These are phyloP conservation scores for Cryptosula pallasiana DNA, from an alignment of 2,888 invertebrate genomes.

Conservation along the genomic window DNA sequence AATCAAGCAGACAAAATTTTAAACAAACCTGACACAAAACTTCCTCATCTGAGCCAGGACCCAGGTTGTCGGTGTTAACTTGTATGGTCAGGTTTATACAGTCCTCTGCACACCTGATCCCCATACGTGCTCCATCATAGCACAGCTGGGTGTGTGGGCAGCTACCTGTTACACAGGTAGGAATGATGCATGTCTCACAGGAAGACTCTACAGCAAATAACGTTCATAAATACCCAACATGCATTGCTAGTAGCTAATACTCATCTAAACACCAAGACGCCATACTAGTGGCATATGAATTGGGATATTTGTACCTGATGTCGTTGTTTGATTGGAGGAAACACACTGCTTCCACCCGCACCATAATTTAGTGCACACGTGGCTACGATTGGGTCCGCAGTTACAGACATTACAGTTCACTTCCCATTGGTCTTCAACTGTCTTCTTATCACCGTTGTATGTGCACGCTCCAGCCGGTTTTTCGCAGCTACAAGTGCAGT, in stretches of 20 bases:
- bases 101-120: neutral
- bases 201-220: neutral
- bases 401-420: neutral
- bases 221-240: neutral
- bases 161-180: neutral
- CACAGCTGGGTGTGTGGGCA: neutral
- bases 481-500: neutral
- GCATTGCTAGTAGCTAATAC: too few species aligned
- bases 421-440: neutral
- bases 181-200: neutral
- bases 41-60: neutral
- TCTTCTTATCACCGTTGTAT: neutral
- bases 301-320: neutral
- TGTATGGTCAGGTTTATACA: neutral
- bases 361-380: neutral
- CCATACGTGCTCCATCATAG: neutral
- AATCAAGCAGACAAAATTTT: neutral
- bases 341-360: neutral
- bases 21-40: neutral
- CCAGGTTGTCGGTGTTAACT: neutral
- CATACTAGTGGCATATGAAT: too few species aligned
- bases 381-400: neutral
- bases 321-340: neutral
- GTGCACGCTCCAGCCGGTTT: neutral
- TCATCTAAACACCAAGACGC: too few species aligned